Evolutionary conservation across 2,113 vertebrate genomes (phyloP), one percentile per base, ranked within the genome.

Genomic region (Crotophaga sulcirostris): DNA sequence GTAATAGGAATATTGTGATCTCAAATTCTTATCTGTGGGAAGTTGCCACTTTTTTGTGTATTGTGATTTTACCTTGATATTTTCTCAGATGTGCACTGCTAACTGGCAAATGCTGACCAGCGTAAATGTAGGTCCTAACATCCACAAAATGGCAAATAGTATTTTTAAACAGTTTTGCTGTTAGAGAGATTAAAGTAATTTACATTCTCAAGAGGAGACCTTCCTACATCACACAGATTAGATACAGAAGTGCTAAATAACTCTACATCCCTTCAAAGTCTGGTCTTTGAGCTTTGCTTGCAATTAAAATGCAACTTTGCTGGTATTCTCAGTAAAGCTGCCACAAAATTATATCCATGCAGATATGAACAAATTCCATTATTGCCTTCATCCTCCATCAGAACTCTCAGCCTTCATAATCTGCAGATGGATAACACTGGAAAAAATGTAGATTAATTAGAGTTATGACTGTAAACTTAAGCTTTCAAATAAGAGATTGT

Each of bases 401-500:
- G 66, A 91, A 78, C 49, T 81, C 55, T 75, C 25, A 20, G 8
- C 36, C 90, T 94, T 67, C 44, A 47, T 72, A 92, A 88, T 68
- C 52, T 84, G 55, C 59, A 80, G 63, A 80, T 82, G 52, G 40
- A 80, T 66, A 94, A 45, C 38, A 66, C 17, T 73, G 58, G 38
- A 25, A 76, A 52, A 94, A 70, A 78, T 18, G 8, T 17, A 85
- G 67, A 64, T 92, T 91, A 85, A 88, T 91, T 84, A 85, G 76
- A 90, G 14, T 45, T 72, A 42, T 55, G 49, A 68, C 36, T 84
- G 44, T 49, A 87, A 95, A 76, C 77, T 21, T 44, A 73, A 92
- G 49, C 51, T 95, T 89, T 91, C 77, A 95, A 96, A 89, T 88
- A 51, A 34, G 62, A 87, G 56, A 33, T 40, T 78, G 55, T 72